Base-by-base conservation (phyloP, 2,113 vertebrate species). In the Actinemys pallida region DNA sequence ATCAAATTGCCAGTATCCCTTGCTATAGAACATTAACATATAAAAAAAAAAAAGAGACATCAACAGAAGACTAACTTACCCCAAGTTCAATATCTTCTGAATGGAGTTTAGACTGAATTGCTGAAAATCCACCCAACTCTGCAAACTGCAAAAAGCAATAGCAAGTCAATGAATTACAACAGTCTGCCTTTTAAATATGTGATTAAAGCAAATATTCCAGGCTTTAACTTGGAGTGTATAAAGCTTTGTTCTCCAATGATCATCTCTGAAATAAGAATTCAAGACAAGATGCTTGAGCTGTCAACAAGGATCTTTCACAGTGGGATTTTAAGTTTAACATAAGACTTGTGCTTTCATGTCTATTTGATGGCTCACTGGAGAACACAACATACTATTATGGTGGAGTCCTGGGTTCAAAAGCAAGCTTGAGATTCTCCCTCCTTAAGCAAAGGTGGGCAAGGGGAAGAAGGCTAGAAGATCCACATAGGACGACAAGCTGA, bases 41-140 rank as follows among this genome's bases (percentile, higher is more conserved):
- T 13, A 90, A 92, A 81, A 17, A 86, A 2, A 92, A 81, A 17
- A 86, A 2, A 72, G n/a, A 91, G 54, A 83, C 29, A 88, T 50
- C 29, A 93, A 35, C 17, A 65, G 20, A 83, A 88, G 24, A 59
- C 81, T 69, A 96, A 97, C 99, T 99, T 98, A 99, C 99, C 97
- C 99, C 99, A 93, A 99, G 99, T 98, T 99, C 99, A 53, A 99
- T 99, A 95, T 99, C 99, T 88, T 99, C 99, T 22, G 98, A 98
- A 97, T 99, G 99, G 89, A 99, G 99, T 93, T 99, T 99, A 25
- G 98, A 97, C 97, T 99, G 99, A 98, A 99, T 99, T 96, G 99
- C 99, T 90, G 99, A 98, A 98, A 99, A 99, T 94, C 99, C 99
- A 94, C 99, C 99, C 98, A 99, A 97, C 97, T 99, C 99, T 92